Percentiles rank a stretch among this genome's conserved stretches.
Conservation (phyloP, 1,140 invertebrate genomes). For the Diprion similis region DNA sequence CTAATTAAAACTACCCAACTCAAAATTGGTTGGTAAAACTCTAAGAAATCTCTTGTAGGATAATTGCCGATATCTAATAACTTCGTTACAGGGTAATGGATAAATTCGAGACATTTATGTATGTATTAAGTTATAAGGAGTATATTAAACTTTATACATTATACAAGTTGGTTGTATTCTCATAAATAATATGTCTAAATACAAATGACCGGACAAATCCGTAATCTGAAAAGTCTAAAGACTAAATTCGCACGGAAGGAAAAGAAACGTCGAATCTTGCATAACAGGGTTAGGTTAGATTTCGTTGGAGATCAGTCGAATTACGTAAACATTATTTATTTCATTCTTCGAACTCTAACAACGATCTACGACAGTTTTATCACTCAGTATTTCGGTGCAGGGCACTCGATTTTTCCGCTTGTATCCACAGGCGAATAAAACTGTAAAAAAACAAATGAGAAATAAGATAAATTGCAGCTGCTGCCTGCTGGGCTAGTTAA, state of each 20-base stretch:
- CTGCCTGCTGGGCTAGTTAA: neutral
- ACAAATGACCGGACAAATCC: neutral
- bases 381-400: slow-evolving; percentile 70
- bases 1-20: too few species aligned
- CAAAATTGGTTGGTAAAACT: too few species aligned
- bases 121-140: too few species aligned
- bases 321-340: slow-evolving; percentile 6
- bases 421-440: slow-evolving; percentile 72
- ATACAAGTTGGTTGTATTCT: too few species aligned
- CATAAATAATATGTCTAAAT: too few species aligned
- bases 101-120: too few species aligned
- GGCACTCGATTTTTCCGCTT: slow-evolving; percentile 67
- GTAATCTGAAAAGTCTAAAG: neutral
- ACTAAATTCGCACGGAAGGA: neutral
- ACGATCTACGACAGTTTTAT: neutral
- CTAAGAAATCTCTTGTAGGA: too few species aligned
- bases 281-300: neutral
- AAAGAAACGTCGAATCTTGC: neutral
- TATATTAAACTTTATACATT: too few species aligned
- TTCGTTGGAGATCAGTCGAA: neutral
- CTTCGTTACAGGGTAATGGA: too few species aligned
- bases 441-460: slow-evolving; percentile 59
- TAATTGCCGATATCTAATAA: too few species aligned
- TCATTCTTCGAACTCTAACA: neutral
- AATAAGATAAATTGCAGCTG: neutral